Evolutionary conservation across 2,888 invertebrate species (phyloP).

Genomic region (Periphyllus acericola): DNA sequence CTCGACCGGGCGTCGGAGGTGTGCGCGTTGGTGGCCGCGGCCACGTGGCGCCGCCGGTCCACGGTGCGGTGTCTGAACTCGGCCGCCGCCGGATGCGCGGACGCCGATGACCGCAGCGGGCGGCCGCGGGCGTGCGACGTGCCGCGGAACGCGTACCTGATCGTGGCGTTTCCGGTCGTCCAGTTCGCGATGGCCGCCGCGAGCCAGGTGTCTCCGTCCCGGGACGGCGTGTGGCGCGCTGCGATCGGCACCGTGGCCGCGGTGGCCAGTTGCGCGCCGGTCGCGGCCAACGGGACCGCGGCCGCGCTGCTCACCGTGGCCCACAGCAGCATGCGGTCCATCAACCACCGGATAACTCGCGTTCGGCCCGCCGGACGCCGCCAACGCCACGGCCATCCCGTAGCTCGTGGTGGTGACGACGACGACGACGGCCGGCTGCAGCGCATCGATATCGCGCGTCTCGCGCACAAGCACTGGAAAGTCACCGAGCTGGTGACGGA

Average conservation of each 20-base stretch:
- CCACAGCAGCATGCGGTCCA: constrained; percentile 28
- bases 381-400: too few relatives aligned
- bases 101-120: neutral
- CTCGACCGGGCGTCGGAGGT: constrained; percentile 27
- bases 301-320: constrained; percentile 30
- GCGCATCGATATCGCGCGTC: neutral
- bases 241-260: neutral
- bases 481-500: constrained; percentile 37
- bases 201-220: neutral
- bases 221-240: neutral
- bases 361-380: neutral
- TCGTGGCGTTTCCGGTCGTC: constrained; percentile 3
- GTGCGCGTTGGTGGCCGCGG: constrained; percentile 1
- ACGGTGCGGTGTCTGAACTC: constrained; percentile 26
- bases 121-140: neutral
- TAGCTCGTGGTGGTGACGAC: too few relatives aligned
- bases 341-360: constrained; percentile 2
- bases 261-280: constrained; percentile 28
- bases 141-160: constrained; percentile 35
- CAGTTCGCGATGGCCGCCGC: constrained; percentile 18
- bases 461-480: constrained; percentile 30
- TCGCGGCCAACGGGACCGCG: constrained; percentile 21
- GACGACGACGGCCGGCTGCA: neutral
- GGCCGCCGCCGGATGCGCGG: neutral
- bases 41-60: constrained; percentile 34